These are phyloP conservation scores for Hiodon alosoides DNA, from an alignment of 2,113 vertebrate genomes.

Conservation along the genomic window DNA sequence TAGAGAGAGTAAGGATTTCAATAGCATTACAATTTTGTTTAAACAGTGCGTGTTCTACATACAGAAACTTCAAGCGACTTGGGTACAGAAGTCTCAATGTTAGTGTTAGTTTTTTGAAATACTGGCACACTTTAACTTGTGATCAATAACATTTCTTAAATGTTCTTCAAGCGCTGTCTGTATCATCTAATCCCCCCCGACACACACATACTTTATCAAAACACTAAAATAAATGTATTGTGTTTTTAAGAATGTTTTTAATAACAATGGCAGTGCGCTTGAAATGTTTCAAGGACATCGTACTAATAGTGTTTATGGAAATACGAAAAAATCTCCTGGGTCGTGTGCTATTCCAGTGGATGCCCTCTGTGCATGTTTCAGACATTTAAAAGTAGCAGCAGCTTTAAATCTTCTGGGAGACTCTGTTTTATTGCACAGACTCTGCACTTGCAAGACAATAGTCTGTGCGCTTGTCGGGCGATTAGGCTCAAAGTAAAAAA, in stretches of 20 bases:
- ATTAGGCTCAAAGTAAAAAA: background rate
- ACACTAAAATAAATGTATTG: too few species aligned
- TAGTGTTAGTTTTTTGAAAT: background rate
- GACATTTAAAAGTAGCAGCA: background rate
- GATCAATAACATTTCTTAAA: background rate
- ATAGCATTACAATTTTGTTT: background rate
- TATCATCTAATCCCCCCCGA: too few species aligned
- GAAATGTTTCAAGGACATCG: slow-evolving; percentile 4
- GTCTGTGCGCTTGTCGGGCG: background rate
- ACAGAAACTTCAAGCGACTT: background rate
- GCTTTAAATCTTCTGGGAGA: slow-evolving; percentile 9
- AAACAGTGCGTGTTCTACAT: background rate
- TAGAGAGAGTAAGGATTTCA: background rate
- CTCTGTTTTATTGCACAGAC: background rate
- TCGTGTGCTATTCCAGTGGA: background rate
- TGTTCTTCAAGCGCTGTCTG: background rate
- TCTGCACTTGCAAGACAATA: background rate
- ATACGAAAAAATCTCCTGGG: background rate
- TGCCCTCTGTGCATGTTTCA: slow-evolving; percentile 17
- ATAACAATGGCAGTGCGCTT: background rate
- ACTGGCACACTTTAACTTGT: too few species aligned
- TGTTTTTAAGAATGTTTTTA: slow-evolving; percentile 1
- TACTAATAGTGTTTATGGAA: background rate
- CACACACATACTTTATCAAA: slow-evolving; percentile 4
- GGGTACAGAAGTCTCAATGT: background rate